These are phyloP conservation scores for Gymnogyps californianus DNA, from an alignment of 2,113 vertebrate genomes.

Conservation along the genomic window DNA sequence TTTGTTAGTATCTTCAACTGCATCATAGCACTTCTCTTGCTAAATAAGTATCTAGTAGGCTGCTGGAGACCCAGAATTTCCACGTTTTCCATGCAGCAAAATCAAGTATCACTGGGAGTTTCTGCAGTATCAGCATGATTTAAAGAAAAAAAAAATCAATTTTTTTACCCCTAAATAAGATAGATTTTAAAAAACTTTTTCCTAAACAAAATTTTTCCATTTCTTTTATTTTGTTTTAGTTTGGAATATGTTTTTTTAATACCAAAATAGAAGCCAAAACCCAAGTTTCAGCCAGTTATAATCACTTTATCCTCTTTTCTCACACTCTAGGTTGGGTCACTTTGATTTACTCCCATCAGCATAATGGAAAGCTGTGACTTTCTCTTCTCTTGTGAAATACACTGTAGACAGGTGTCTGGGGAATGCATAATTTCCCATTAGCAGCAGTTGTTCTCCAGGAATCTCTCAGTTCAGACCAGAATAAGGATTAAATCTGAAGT, in stretches of 20 bases:
- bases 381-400: neutral
- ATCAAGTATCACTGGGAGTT: neutral
- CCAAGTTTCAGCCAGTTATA: neutral
- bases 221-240: neutral
- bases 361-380: neutral
- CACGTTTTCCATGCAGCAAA: neutral
- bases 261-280: neutral
- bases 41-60: neutral
- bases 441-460: neutral
- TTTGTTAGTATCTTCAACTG: neutral
- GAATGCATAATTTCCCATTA: neutral
- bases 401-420: neutral
- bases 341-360: neutral
- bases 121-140: neutral
- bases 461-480: neutral
- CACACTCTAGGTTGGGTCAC: neutral
- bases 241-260: neutral
- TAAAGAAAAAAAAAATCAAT: neutral
- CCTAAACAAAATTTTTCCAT: neutral
- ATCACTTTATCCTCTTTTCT: neutral
- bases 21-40: neutral
- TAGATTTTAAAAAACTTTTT: neutral
- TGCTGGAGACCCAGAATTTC: neutral
- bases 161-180: neutral
- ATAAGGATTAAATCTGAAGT: slow-evolving; percentile 6